Evolutionary conservation across 2,888 invertebrate species (phyloP).

Genomic region (Hydrotaea cyrtoneurina): DNA sequence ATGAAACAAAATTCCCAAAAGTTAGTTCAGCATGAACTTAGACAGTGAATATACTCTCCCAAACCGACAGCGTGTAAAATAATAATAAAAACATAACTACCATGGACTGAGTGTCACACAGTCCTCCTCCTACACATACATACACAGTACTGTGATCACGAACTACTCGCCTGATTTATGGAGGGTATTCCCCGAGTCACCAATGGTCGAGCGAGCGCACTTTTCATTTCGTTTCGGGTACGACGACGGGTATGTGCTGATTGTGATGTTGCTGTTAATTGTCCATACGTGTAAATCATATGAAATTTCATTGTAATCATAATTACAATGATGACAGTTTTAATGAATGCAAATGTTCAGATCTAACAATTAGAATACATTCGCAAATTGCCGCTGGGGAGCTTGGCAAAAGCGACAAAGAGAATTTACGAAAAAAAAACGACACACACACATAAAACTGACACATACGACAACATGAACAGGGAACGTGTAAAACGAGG

Average conservation of each 20-base stretch:
- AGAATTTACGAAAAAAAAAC: neutral
- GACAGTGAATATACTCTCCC: no score
- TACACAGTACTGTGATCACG: neutral
- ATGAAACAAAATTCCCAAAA: no score
- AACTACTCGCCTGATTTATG: neutral
- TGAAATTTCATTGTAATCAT: slow-evolving; percentile 13
- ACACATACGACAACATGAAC: no score
- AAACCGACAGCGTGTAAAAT: no score
- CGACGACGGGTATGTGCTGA: neutral
- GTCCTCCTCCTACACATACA: no score
- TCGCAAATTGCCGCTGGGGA: slow-evolving; percentile 4
- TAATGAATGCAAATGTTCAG: slow-evolving; percentile 17
- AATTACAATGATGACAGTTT: slow-evolving; percentile 20
- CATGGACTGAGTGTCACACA: no score
- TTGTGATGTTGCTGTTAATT: slow-evolving; percentile 15
- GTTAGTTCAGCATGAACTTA: no score
- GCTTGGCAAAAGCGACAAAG: neutral
- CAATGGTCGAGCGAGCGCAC: neutral
- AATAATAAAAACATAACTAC: no score
- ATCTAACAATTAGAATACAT: slow-evolving; percentile 7
- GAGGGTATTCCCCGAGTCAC: neutral
- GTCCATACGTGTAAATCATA: slow-evolving; percentile 13
- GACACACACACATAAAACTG: neutral
- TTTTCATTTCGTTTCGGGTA: neutral
- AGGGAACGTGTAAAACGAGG: no score